phyloP scores from a whole-genome alignment of 1,140 invertebrate genomes.

The Lanistes nyassanus region DNA sequence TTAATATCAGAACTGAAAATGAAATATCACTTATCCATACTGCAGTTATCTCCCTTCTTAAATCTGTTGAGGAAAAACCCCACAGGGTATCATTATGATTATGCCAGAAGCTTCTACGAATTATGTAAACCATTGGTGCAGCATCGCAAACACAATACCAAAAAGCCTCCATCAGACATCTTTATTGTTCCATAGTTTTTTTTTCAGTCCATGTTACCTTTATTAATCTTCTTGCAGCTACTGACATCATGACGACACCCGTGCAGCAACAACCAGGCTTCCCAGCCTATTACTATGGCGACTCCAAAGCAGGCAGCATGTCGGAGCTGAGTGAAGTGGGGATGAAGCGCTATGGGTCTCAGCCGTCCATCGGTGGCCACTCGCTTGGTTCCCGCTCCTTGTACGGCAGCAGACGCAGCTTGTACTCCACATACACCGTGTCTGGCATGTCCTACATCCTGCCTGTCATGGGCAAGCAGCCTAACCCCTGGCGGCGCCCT shows the following conservation, averaged over 20 bases:
- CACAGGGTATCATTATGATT: no score
- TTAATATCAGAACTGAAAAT: no score
- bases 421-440: conserved; percentile 53
- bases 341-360: conserved; percentile 46
- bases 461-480: conserved; percentile 48
- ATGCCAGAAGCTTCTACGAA: no score
- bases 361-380: conserved; percentile 43
- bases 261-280: conserved; percentile 30
- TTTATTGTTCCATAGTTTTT: background rate
- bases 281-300: conserved; percentile 38
- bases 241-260: background rate
- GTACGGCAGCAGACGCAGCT: conserved; percentile 44
- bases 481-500: conserved; percentile 45
- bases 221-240: background rate
- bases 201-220: background rate
- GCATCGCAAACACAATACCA: no score
- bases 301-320: conserved; percentile 45
- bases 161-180: no score
- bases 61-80: no score
- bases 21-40: no score
- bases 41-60: no score
- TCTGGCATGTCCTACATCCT: conserved; percentile 52
- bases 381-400: conserved; percentile 29
- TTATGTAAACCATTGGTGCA: no score
- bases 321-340: conserved; percentile 40